These are phyloP conservation scores for Astreopora myriophthalma DNA, from an alignment of 64 coral and sea anemone species.

Conservation along the genomic window DNA sequence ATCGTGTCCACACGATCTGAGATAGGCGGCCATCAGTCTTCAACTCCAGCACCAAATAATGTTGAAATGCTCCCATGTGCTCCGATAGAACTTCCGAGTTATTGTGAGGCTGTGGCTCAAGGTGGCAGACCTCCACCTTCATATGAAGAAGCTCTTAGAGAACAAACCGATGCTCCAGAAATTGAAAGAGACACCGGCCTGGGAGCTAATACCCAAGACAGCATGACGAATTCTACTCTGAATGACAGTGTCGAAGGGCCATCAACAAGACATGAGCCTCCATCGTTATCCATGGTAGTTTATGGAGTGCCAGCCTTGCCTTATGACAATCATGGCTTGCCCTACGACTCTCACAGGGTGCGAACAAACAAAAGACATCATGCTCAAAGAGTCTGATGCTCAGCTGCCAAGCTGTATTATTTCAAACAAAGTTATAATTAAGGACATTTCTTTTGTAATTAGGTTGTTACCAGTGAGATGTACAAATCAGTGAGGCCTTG, in stretches of 20 bases:
- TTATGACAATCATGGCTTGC: background rate
- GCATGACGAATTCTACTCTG: background rate
- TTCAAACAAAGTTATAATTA: too few species aligned
- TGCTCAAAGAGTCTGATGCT: constrained; percentile 7
- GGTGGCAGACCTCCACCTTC: constrained; percentile 10
- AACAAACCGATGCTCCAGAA: background rate
- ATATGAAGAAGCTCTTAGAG: constrained; percentile 62
- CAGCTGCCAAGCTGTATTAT: background rate
- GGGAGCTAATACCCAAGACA: background rate
- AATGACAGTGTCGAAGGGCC: background rate
- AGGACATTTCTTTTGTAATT: background rate
- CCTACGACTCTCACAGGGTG: constrained; percentile 5
- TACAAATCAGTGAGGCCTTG: background rate
- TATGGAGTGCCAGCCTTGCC: background rate
- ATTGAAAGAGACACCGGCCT: background rate
- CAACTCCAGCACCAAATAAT: constrained; percentile 4
- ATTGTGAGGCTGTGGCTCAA: constrained; percentile 51
- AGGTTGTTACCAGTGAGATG: background rate
- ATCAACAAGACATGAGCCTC: background rate
- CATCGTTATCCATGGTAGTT: background rate
- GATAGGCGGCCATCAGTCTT: constrained; percentile 28
- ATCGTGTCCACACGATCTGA: constrained; percentile 69
- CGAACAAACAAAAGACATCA: background rate
- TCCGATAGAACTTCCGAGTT: constrained; percentile 52
- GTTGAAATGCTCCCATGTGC: constrained; percentile 3